Evolutionary conservation across 2,888 invertebrate genomes (phyloP), one percentile per base, ranked within the genome.

Genomic region (Autographa pulchrina): DNA sequence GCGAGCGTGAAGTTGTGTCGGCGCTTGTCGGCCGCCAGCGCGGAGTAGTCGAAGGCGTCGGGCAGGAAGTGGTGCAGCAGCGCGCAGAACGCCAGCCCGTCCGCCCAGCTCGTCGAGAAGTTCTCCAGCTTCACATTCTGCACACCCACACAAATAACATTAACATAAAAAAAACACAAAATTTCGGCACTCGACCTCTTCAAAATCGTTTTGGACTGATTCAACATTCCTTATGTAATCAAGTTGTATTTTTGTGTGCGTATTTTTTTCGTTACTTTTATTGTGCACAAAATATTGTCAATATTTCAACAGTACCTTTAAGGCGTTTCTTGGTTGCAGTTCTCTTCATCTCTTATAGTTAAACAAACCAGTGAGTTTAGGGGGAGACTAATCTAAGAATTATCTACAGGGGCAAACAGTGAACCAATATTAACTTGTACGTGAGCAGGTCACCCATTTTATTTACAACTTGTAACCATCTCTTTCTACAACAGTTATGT

Each of bases 51-150:
- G 96, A 99, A 99, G 86, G 99, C 98, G 92, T 99, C 98, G 80
- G 99, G 99, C 95, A 98, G 97, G 97, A 99, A 99, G 96, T 99
- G 99, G 96, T 99, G 99, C 91, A 99, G 97, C 88, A 99, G 97
- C 89, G 99, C 99, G 96, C 99, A 99, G 97, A 99, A 99, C 86
- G 99, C 99, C 96, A 99, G 97, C 91, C 99, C 99, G 96, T 99
- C 98, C 96, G 98, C 98, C 99, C 99, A 99, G 96, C 98, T 98
- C 94, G 98, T 98, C 90, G 99, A 99, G 97, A 99, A 99, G 97
- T 99, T 99, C 92, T 98, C 98, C 97, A 99, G 97, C 96, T 98
- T 98, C 93, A 99, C 98, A 97, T 99, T 98, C 99, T 99, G 96
- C 11, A n/a, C 43, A 64, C 68, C 68, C 65, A 70, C 59, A 31